Evolutionary conservation across 2,113 vertebrate genomes (phyloP).

Genomic region (Craseonycteris thonglongyai): DNA sequence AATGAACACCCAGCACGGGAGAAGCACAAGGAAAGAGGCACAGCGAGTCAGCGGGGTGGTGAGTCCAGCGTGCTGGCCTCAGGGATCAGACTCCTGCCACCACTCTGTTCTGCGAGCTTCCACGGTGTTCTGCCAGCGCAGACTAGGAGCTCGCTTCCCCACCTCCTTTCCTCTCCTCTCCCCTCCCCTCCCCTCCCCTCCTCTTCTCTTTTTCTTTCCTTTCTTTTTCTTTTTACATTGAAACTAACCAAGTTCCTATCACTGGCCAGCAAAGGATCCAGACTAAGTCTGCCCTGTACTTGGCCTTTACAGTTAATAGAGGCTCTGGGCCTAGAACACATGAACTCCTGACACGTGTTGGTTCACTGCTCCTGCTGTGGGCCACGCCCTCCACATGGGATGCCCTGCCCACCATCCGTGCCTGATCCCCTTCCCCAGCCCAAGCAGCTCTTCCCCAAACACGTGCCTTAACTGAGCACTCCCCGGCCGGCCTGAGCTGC

Average conservation of each 20-base stretch:
- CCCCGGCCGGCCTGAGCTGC: not conserved
- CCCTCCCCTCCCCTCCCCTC: too few relatives aligned
- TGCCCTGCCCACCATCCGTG: not conserved
- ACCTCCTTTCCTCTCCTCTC: too few relatives aligned
- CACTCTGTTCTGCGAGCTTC: too few relatives aligned
- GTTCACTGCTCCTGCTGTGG: not conserved
- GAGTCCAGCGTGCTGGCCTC: not conserved
- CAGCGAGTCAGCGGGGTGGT: too few relatives aligned
- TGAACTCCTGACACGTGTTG: rapidly evolving
- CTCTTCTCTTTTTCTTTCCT: too few relatives aligned
- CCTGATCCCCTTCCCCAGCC: not conserved
- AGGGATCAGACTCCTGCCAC: not conserved
- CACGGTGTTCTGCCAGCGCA: rapidly evolving
- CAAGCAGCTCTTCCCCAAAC: not conserved
- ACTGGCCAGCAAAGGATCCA: not conserved
- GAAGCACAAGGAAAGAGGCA: not conserved
- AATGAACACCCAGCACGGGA: rapidly evolving
- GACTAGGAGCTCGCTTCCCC: not conserved
- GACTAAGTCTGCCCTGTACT: not conserved
- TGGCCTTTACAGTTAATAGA: not conserved
- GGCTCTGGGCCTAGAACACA: not conserved
- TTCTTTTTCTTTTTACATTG: not conserved
- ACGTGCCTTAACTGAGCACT: not conserved
- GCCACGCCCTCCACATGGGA: not conserved
- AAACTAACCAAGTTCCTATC: not conserved